A percentile compares a stretch with the other conserved stretches of the same genome.
Conservation (phyloP, 2,797 vertebrate genomes). For the Hyperoplus immaculatus region DNA sequence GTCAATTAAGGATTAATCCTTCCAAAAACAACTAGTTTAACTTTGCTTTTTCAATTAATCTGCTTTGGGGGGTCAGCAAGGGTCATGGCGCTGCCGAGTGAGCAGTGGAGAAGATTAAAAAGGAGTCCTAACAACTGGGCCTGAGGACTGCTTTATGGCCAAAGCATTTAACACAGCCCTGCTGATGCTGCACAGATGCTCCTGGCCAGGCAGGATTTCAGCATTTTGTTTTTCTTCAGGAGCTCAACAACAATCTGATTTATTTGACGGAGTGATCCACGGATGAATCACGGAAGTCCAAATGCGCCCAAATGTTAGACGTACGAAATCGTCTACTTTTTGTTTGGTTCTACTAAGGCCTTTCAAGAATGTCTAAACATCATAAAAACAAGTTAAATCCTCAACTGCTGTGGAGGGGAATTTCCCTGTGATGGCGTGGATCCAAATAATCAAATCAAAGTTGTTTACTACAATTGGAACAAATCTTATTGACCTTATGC, state of each 20-base stretch:
- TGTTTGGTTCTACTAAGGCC: slow-evolving; percentile 13
- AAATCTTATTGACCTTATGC: background rate
- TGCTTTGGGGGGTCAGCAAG: slow-evolving; percentile 63
- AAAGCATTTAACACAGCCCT: slow-evolving; percentile 55
- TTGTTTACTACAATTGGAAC: slow-evolving; percentile 32
- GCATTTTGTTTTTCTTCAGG: slow-evolving; percentile 68
- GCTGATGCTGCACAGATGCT: slow-evolving; percentile 71
- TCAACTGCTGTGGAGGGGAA: slow-evolving; percentile 37
- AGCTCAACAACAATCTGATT: slow-evolving; percentile 57
- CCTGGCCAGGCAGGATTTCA: slow-evolving; percentile 56
- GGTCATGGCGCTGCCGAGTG: slow-evolving; percentile 70
- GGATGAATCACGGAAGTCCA: slow-evolving; percentile 43
- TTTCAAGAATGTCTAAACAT: slow-evolving; percentile 35
- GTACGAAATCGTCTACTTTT: slow-evolving; percentile 39
- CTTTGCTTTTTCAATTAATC: slow-evolving; percentile 80
- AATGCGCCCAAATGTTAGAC: slow-evolving; percentile 51
- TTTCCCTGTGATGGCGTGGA: slow-evolving; percentile 16
- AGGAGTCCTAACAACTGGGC: slow-evolving; percentile 59
- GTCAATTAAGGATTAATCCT: slow-evolving; percentile 81
- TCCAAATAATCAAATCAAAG: slow-evolving; percentile 35
- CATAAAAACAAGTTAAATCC: slow-evolving; percentile 23
- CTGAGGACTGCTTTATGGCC: slow-evolving; percentile 9
- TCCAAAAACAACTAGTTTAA: slow-evolving; percentile 81
- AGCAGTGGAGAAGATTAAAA: slow-evolving; percentile 77
- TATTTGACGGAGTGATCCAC: slow-evolving; percentile 40